Base-by-base conservation (phyloP, 2,797 vertebrate species). In the Dallia pectoralis region DNA sequence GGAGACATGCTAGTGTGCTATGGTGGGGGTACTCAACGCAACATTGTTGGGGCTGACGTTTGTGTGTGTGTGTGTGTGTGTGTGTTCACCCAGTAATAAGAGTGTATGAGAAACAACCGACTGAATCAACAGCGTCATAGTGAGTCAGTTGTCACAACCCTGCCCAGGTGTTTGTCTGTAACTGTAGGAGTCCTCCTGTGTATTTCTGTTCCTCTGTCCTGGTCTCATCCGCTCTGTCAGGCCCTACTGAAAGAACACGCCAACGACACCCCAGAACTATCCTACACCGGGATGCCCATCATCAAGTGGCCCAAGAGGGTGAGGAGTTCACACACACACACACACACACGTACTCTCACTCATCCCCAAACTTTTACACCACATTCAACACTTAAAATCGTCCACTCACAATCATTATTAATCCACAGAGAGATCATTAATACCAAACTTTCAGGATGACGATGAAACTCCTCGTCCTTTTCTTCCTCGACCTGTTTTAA, bases 251-350 rank as follows among this genome's bases (percentile, higher is more conserved):
- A 97, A 83, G 96, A 98, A 77, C 96, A 98, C 74, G 94, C 94
- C 0, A 95, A 86, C 73, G 97, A 98, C 29, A 92, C 89, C 86
- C 93, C 96, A 77, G 96, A 97, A 86, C 88, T 96, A 81, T 96
- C 96, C 77, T 96, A 97, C 90, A 97, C 95, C 62, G 97, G 96
- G 76, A 89, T 93, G 77, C 96, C 97, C 48, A 98, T 99, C 70
- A 89, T 99, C 81, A 95, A 91, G 91, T 99, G 97, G 97, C 96
- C 97, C 48, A 97, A 95, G 86, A 96, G 97, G 89, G 96, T 94
- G 82, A 90, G 89, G 1, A 3, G 1, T 8, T 32, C 19, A 32
- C 1, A 44, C n/a, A 53, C 49, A 19, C 51, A 56, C 51, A 0
- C 2, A 56, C 51, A 56, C 49, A 22, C 7, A 53, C 49, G 18